Evolutionary conservation across 2,888 invertebrate species (phyloP), one percentile per base, ranked within the genome.

Genomic region (Mimumesa dahlbomi): DNA sequence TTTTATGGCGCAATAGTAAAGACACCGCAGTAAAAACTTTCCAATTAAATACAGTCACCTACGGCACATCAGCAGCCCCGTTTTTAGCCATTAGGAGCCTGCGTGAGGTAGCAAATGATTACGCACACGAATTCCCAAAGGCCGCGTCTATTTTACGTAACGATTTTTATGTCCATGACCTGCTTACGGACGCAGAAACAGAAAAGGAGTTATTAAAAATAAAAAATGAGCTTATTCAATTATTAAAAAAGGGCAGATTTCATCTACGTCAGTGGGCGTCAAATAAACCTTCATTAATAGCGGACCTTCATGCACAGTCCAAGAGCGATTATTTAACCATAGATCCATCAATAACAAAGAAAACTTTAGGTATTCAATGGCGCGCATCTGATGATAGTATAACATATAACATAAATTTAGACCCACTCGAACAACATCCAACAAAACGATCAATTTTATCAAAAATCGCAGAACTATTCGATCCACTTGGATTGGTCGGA

Each of bases 91-190:
- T 43, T 1, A 45, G 56, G 0, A 16, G 29, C 0, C 11, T 76
- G 7, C 63, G 62, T 1, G 68, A 73, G 18, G 29, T 77, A 0
- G 69, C 65, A 0, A 25, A 45, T 0, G 72, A 69, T 9, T 67
- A 74, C 18, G 25, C 18, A 6, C 7, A 42, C 0, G 1, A 9
- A 0, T 66, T 29, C 13, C 61, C 69, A 0, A 7, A 0, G 0
- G 67, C 59, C 0, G 49, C 67, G 0, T 14, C 0, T 2, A 21
- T 49, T 2, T 5, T 71, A 3, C 38, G 45, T 0, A 22, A 42
- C 11, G 63, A 63, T 7, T 43, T 68, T 1, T 68, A 49, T 7
- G 52, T 68, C 0, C 53, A 63, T 9, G 45, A 68, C 9, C n/a
- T 58, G 2, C 14, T 63, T 1, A 68, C 63, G 0, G 62, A 53